Conservation (phyloP, 2,797 vertebrate genomes). For the Falco berigora region DNA sequence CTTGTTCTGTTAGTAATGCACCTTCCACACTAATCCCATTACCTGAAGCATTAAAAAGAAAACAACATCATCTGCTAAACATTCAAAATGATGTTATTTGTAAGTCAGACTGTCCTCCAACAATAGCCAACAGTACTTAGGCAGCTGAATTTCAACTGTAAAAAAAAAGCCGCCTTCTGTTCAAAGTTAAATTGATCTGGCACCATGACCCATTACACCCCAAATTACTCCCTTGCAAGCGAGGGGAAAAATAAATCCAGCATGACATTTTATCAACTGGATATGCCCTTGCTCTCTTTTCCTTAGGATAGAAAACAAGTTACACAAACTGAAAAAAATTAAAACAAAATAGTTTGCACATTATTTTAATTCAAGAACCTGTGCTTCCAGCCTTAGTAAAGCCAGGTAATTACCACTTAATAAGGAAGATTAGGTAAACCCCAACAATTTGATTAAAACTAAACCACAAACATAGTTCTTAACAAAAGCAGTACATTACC, state of each 20-base stretch:
- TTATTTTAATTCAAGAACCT: neutral
- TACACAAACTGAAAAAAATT: neutral
- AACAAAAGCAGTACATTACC: slow-evolving; percentile 69
- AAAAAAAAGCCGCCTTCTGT: neutral
- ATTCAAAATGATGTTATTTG: neutral
- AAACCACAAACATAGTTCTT: neutral
- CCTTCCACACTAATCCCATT: slow-evolving; percentile 87
- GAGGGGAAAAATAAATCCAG: neutral
- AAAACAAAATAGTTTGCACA: neutral
- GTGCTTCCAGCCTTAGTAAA: neutral
- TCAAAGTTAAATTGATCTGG: neutral
- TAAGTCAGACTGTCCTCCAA: neutral
- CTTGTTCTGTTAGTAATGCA: slow-evolving; percentile 87
- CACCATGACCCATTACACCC: too few relatives aligned
- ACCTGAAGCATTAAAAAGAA: slow-evolving; percentile 73
- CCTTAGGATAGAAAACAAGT: neutral
- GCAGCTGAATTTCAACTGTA: neutral
- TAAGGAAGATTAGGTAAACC: neutral
- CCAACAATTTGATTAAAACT: neutral
- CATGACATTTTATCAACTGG: neutral
- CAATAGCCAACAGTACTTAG: neutral
- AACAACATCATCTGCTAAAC: neutral
- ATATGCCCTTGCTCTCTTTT: neutral
- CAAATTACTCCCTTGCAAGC: neutral
- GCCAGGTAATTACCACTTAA: neutral